Evolutionary conservation across 2,888 invertebrate genomes (phyloP), one percentile per base, ranked within the genome.

Genomic region (Siphonodentalium dalli): DNA sequence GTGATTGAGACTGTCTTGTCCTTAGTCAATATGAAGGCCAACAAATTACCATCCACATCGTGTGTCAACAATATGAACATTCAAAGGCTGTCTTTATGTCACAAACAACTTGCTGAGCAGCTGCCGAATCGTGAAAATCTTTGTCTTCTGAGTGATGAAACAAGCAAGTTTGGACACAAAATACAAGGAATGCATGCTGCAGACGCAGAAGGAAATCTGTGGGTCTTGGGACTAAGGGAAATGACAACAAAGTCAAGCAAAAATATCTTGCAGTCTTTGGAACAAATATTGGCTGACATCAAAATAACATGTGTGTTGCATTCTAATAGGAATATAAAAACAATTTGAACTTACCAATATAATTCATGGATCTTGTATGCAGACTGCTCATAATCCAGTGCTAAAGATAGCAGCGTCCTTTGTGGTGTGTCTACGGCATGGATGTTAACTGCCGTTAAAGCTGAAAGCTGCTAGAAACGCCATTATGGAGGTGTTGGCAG

Each of bases 131-230:
- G 54, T 40, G 23, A 9, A 21, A 51, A 56, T 28, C 43, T 41
- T 20, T 49, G 47, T 51, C 51, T 63, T 28, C 41, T 53, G 11
- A 56, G 51, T 50, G 62, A 62, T 40, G 58, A 58, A 28, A 58
- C 63, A 21, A 51, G 54, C 18, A 52, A 55, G 28, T 54, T 38
- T 24, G 60, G 60, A 9, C 34, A 58, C 28, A 60, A 61, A 24
- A 48, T 45, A 46, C 40, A 52, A 46, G 60, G 60, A 13, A 61
- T 58, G 46, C 57, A 63, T 46, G 60, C 51, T 33, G 51, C 40
- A 20, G 63, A 61, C 42, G 40, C 47, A 34, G 34, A 50, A 28
- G 56, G 58, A 28, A 34, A 37, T 29, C 24, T 52, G 11, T 61
- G 55, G 55, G 47, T 52, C 21, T 40, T 59, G 24, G 58, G 58